These are phyloP conservation scores for Xestia xanthographa DNA, from an alignment of 2,888 invertebrate species.

Conservation along the genomic window DNA sequence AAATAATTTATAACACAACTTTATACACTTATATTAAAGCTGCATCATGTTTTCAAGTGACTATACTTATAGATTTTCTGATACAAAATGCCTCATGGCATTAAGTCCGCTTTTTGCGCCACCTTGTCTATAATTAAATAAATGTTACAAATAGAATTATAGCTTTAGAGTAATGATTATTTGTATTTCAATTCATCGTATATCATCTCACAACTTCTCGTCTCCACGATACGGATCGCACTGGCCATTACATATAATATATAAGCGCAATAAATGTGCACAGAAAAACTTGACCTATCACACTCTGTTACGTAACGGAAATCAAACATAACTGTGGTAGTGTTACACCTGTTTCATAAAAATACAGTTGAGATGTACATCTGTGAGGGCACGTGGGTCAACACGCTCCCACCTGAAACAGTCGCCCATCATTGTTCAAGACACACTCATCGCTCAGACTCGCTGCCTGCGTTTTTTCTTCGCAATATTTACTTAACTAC, in stretches of 20 bases:
- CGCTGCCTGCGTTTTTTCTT: constrained; percentile 78
- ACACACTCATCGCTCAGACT: constrained; percentile 80
- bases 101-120: constrained; percentile 8
- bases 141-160: constrained; percentile 28
- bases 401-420: constrained; percentile 80
- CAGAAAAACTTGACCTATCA: constrained; percentile 60
- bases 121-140: constrained; percentile 41
- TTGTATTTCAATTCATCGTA: constrained; percentile 31
- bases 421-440: constrained; percentile 83
- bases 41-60: background rate
- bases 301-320: constrained; percentile 55
- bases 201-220: constrained; percentile 28
- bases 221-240: constrained; percentile 22
- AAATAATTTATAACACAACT: constrained; percentile 19
- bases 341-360: constrained; percentile 61
- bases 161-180: constrained; percentile 20
- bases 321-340: constrained; percentile 48
- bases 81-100: constrained; percentile 33
- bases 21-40: constrained; percentile 14
- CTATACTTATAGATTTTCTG: constrained; percentile 21
- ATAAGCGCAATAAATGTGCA: constrained; percentile 40
- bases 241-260: constrained; percentile 30
- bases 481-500: constrained; percentile 78
- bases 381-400: constrained; percentile 73
- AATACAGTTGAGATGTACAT: constrained; percentile 51